Percentiles rank a stretch among this genome's conserved stretches.
phyloP scores from a whole-genome alignment of 2,888 invertebrate species.

The Drosophila borealis region DNA sequence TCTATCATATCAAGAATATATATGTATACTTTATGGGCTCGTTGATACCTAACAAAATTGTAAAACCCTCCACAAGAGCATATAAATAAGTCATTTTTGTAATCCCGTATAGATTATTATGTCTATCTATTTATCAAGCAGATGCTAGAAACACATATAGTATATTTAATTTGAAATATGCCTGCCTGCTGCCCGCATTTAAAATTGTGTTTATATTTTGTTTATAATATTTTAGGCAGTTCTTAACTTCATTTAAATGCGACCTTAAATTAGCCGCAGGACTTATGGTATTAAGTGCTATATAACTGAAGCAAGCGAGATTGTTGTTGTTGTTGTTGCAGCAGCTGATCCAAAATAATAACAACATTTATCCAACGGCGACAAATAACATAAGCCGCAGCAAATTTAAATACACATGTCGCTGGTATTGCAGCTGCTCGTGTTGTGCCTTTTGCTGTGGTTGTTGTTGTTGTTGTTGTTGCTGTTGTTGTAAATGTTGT shows the following conservation, averaged over 20 bases:
- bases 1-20: too few species aligned
- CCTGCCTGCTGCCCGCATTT: neutral
- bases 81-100: too few species aligned
- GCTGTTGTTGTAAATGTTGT: slow-evolving; percentile 30
- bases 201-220: neutral
- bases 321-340: slow-evolving; percentile 45
- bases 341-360: slow-evolving; percentile 64
- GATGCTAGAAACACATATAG: too few species aligned
- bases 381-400: slow-evolving; percentile 79
- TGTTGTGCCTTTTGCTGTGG: slow-evolving; percentile 37
- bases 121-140: too few species aligned
- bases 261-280: slow-evolving; percentile 34
- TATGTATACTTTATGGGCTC: too few species aligned
- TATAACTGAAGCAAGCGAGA: slow-evolving; percentile 32
- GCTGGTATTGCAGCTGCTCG: slow-evolving; percentile 63
- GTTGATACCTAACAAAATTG: too few species aligned
- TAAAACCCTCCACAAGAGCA: too few species aligned
- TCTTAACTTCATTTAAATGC: slow-evolving; percentile 28
- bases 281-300: slow-evolving; percentile 32
- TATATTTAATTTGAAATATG: neutral
- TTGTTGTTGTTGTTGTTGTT: slow-evolving; percentile 13
- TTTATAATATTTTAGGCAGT: neutral
- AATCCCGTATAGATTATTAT: too few species aligned
- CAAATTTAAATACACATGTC: slow-evolving; percentile 80
- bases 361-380: slow-evolving; percentile 58